A percentile compares a stretch with the other conserved stretches of the same genome.
Evolutionary conservation across 2,888 invertebrate species (phyloP).

Genomic region (Sarcophaga carnaria): DNA sequence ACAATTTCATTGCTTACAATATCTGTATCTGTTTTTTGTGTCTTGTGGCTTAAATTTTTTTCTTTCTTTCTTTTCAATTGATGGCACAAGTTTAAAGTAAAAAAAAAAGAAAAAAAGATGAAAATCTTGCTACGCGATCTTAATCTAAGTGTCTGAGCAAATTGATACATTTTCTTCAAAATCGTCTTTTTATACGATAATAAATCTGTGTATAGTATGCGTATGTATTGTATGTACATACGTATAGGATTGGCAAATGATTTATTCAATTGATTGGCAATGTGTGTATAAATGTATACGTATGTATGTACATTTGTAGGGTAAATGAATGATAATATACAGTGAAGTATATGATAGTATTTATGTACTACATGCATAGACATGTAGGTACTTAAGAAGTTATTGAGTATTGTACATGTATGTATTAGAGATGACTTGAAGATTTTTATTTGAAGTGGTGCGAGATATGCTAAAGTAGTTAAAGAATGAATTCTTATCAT

Average conservation of each 20-base stretch:
- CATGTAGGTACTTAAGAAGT: neutral
- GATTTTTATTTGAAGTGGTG: slow-evolving; percentile 27
- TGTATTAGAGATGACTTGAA: slow-evolving; percentile 22
- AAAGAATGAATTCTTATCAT: neutral
- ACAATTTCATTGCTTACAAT: slow-evolving; percentile 24
- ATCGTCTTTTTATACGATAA: slow-evolving; percentile 24
- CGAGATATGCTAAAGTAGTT: neutral
- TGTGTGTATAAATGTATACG: neutral
- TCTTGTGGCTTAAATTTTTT: neutral
- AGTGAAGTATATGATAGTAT: neutral
- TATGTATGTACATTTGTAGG: neutral
- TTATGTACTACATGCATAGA: neutral
- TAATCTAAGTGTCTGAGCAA: slow-evolving; percentile 52
- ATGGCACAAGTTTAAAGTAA: slow-evolving; percentile 3
- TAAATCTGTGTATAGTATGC: slow-evolving; percentile 6
- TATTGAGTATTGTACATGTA: neutral
- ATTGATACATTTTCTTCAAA: slow-evolving; percentile 50
- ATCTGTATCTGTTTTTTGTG: slow-evolving; percentile 21
- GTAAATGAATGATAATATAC: neutral
- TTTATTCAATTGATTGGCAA: slow-evolving; percentile 58
- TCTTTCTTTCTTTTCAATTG: slow-evolving; percentile 1
- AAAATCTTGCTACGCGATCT: slow-evolving; percentile 49
- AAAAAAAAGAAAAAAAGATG: neutral
- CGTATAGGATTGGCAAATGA: slow-evolving; percentile 15
- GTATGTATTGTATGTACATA: neutral